Evolutionary conservation across 2,888 invertebrate genomes (phyloP).

Genomic region (Galerucella calmariensis): DNA sequence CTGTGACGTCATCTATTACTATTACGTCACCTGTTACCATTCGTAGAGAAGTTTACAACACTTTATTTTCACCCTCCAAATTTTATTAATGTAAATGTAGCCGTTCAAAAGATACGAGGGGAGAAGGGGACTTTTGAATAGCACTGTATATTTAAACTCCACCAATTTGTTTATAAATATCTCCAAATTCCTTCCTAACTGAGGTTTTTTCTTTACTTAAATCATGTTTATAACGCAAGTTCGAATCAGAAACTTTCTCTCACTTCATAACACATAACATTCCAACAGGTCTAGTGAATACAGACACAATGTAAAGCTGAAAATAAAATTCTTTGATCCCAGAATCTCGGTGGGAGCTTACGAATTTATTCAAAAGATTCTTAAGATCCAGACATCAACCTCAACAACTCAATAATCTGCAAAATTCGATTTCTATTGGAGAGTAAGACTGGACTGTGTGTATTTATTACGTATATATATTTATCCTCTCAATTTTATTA

Average conservation of each 20-base stretch:
- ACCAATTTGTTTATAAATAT: too few species aligned
- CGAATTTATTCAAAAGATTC: slow-evolving; percentile 5
- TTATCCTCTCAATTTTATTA: slow-evolving; percentile 6
- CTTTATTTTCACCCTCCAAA: too few species aligned
- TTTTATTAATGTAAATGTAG: too few species aligned
- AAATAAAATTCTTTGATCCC: not conserved
- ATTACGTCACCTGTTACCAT: too few species aligned
- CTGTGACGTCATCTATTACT: too few species aligned
- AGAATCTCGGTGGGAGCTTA: not conserved
- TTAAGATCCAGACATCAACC: not conserved
- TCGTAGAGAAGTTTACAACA: too few species aligned
- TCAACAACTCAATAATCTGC: slow-evolving; percentile 9
- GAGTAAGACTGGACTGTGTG: slow-evolving; percentile 12
- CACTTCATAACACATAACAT: not conserved
- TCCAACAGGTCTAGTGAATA: not conserved
- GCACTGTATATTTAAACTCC: too few species aligned
- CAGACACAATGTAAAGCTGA: not conserved
- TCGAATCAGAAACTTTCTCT: not conserved
- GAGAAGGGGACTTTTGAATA: too few species aligned
- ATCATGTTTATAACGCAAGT: too few species aligned
- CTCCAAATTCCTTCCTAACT: too few species aligned
- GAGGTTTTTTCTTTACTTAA: too few species aligned
- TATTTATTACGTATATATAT: not conserved
- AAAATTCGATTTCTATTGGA: slow-evolving; percentile 10
- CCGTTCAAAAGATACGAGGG: too few species aligned